Percentiles rank a stretch among this genome's conserved stretches.
These are phyloP conservation scores for Orius insidiosus DNA, from an alignment of 1,140 invertebrate species.

Conservation along the genomic window DNA sequence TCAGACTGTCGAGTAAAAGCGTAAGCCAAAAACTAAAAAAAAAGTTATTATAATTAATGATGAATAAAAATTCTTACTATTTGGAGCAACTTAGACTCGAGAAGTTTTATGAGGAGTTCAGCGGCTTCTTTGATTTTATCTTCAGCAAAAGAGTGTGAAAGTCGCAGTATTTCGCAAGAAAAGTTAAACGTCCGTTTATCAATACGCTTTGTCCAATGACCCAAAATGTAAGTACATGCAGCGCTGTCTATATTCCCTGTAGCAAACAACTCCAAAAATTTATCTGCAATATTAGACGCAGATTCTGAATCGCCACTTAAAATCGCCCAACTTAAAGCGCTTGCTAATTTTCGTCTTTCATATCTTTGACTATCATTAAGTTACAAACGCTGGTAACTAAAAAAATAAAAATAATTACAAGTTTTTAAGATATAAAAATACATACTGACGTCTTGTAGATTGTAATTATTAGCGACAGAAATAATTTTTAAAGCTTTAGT, in stretches of 20 bases:
- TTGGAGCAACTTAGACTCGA: conserved; percentile 75
- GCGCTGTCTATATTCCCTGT: conserved; percentile 32
- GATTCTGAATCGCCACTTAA: conserved; percentile 47
- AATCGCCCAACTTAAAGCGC: conserved; percentile 65
- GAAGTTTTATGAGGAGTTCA: conserved; percentile 54
- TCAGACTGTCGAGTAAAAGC: conserved; percentile 62
- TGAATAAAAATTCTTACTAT: conserved; percentile 59
- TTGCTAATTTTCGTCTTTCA: conserved; percentile 42
- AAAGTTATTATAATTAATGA: conserved; percentile 14
- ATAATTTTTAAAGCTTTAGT: conserved; percentile 61
- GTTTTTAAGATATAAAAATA: too few relatives aligned
- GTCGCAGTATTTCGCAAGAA: conserved; percentile 74
- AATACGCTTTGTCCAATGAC: conserved; percentile 57
- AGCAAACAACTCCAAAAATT: conserved; percentile 45
- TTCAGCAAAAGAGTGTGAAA: conserved; percentile 62
- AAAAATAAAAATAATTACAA: too few relatives aligned
- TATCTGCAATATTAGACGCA: conserved; percentile 46
- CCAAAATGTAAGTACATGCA: conserved; percentile 51
- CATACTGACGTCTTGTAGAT: conserved; percentile 50
- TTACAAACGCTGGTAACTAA: conserved; percentile 49
- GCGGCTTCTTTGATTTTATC: conserved; percentile 54
- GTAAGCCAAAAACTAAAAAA: conserved; percentile 67
- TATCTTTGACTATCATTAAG: conserved; percentile 43
- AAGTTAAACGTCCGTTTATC: conserved; percentile 55
- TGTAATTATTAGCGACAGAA: conserved; percentile 53